A percentile compares a stretch with the other conserved stretches of the same genome.
These are phyloP conservation scores for Charadrius vociferus DNA, from an alignment of 2,113 vertebrate genomes.

Conservation along the genomic window DNA sequence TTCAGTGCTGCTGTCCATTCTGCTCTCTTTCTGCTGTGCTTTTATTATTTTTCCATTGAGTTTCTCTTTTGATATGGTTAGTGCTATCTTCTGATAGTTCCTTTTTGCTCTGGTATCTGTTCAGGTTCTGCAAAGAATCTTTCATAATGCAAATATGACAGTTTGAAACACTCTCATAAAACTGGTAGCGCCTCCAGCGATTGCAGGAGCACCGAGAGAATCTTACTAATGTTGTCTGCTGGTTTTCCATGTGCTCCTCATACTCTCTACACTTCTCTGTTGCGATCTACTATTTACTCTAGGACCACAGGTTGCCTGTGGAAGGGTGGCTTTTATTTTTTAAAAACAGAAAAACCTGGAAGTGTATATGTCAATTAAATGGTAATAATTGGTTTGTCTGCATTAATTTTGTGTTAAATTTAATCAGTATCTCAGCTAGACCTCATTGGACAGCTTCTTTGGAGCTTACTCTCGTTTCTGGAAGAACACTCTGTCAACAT, in stretches of 20 bases:
- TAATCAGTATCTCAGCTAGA: not conserved
- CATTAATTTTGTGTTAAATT: not conserved
- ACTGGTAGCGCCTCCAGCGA: not conserved
- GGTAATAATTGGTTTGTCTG: not conserved
- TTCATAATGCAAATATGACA: accelerated
- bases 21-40: not conserved
- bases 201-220: not conserved
- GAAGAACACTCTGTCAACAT: not conserved
- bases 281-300: accelerated
- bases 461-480: not conserved
- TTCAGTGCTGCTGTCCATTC: not conserved
- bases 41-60: not conserved
- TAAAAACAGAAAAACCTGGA: not conserved
- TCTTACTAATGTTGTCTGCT: not conserved
- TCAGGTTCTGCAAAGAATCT: not conserved
- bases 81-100: not conserved
- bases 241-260: not conserved
- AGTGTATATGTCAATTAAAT: not conserved
- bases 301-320: not conserved
- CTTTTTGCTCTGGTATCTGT: not conserved
- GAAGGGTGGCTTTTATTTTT: not conserved
- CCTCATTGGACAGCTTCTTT: not conserved
- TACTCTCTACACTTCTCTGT: accelerated
- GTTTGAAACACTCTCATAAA: not conserved
- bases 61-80: not conserved